Percentiles rank a stretch among this genome's conserved stretches.
These are phyloP conservation scores for Calliopum simillimum DNA, from an alignment of 2,888 invertebrate species.

Conservation along the genomic window DNA sequence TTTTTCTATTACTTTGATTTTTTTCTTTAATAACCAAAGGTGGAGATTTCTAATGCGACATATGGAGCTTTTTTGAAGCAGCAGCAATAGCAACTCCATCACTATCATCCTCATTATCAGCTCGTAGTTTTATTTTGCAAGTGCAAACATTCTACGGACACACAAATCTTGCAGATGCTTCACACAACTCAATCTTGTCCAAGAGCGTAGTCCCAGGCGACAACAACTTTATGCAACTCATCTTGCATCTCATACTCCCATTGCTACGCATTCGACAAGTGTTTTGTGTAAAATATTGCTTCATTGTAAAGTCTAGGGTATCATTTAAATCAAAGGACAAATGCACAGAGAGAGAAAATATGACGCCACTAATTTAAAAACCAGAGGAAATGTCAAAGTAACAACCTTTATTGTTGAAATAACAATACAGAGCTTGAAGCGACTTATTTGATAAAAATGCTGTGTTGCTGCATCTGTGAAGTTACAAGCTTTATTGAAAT, in stretches of 20 bases:
- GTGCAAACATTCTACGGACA: too few species aligned
- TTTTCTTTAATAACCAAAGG: neutral
- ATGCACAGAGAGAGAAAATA: too few species aligned
- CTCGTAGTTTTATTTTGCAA: neutral
- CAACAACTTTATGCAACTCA: slow-evolving; percentile 7
- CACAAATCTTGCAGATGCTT: neutral
- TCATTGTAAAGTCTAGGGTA: too few species aligned
- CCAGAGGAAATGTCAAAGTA: too few species aligned
- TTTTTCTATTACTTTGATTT: neutral
- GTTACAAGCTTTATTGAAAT: too few species aligned
- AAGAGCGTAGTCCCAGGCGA: neutral
- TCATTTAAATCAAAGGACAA: too few species aligned
- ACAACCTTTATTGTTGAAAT: too few species aligned
- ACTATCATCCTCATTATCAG: slow-evolving; percentile 1
- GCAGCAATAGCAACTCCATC: slow-evolving; percentile 12
- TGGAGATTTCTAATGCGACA: neutral
- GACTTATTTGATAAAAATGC: too few species aligned
- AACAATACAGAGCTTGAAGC: too few species aligned
- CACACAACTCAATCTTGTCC: neutral
- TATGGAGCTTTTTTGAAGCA: neutral
- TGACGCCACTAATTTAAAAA: too few species aligned
- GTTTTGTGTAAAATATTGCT: neutral
- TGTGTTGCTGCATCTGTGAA: too few species aligned
- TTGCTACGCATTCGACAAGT: neutral
- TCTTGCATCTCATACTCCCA: neutral